A percentile compares a stretch with the other conserved stretches of the same genome.
These are phyloP conservation scores for Tetrax tetrax DNA, from an alignment of 2,113 vertebrate species.

Conservation along the genomic window DNA sequence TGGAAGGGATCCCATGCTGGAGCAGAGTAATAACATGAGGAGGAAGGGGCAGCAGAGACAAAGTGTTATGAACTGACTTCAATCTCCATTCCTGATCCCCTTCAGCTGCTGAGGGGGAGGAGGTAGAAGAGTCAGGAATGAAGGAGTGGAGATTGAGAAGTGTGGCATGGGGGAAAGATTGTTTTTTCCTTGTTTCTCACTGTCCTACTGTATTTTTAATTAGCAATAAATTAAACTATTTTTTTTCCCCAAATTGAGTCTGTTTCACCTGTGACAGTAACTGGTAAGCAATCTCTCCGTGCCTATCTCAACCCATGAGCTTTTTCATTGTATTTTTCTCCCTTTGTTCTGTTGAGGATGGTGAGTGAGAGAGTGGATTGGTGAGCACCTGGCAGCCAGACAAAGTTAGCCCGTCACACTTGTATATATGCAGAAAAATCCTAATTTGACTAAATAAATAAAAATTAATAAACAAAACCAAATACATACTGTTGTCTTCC, in stretches of 20 bases:
- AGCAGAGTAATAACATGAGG: neutral
- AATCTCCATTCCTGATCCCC: neutral
- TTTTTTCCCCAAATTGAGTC: neutral
- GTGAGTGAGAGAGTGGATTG: neutral
- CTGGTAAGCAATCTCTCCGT: neutral
- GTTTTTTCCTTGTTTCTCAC: neutral
- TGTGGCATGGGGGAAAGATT: neutral
- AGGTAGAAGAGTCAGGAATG: neutral
- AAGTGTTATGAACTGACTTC: neutral
- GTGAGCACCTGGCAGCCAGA: neutral
- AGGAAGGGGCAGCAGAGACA: neutral
- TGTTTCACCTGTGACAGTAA: neutral
- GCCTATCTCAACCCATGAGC: neutral
- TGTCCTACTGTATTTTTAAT: too few relatives aligned
- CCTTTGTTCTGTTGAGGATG: neutral
- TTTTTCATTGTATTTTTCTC: neutral
- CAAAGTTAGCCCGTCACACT: neutral
- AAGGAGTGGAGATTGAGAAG: neutral
- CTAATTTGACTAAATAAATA: neutral
- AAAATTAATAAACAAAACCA: neutral
- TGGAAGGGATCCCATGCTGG: fast-evolving
- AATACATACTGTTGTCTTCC: neutral
- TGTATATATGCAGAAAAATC: neutral
- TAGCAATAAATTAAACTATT: neutral
- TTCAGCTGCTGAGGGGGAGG: neutral